Percentiles rank a stretch among this genome's conserved stretches.
These are phyloP conservation scores for Myiotriccus ornatus DNA, from an alignment of 2,797 vertebrate genomes.

Conservation along the genomic window DNA sequence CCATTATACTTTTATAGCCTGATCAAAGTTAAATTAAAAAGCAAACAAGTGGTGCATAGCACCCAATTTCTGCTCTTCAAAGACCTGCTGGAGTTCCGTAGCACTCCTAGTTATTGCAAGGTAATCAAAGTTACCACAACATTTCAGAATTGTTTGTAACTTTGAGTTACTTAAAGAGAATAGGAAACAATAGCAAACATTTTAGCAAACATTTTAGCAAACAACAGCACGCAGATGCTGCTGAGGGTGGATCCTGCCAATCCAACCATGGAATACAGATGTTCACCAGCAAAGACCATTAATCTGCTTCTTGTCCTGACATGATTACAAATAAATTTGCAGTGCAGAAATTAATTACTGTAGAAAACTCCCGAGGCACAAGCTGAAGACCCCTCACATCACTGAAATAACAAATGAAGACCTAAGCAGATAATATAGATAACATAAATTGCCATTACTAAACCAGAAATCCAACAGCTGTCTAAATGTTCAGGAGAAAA, in stretches of 20 bases:
- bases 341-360: neutral
- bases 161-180: neutral
- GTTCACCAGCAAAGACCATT: neutral
- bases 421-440: neutral
- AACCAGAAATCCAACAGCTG: neutral
- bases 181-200: neutral
- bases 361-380: neutral
- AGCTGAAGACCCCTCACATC: neutral
- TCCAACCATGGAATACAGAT: neutral
- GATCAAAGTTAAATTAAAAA: constrained; percentile 33
- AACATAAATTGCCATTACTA: neutral
- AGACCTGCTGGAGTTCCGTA: neutral
- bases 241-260: neutral
- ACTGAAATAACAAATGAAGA: neutral
- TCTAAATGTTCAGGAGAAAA: neutral
- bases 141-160: constrained; percentile 7
- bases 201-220: neutral
- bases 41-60: neutral
- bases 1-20: neutral
- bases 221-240: neutral
- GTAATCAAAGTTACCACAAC: constrained; percentile 5
- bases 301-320: neutral
- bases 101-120: neutral
- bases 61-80: constrained; percentile 24
- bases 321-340: neutral